Conservation (phyloP, 2,113 vertebrate species). For the Alosa alosa region DNA sequence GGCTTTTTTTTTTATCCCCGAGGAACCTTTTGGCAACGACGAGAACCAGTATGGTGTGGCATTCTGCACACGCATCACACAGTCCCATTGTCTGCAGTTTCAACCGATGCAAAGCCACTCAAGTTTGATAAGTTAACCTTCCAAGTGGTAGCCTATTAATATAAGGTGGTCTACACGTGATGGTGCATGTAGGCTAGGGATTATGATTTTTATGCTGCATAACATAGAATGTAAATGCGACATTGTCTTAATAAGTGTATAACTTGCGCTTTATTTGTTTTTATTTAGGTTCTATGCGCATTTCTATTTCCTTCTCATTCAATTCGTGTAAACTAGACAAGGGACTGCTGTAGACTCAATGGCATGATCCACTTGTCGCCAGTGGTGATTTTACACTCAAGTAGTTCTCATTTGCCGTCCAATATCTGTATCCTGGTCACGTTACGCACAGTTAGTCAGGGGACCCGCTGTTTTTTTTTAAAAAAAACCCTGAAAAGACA, state of each 20-base stretch:
- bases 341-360: neutral
- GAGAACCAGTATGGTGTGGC: constrained; percentile 46
- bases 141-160: neutral
- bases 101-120: constrained; percentile 42
- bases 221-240: neutral
- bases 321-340: neutral
- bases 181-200: neutral
- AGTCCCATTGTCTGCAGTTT: constrained; percentile 61
- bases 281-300: neutral
- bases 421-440: constrained; percentile 72
- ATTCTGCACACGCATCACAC: constrained; percentile 74
- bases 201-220: neutral
- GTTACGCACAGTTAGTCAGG: constrained; percentile 61
- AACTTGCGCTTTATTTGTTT: neutral
- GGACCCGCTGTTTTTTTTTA: constrained; percentile 50
- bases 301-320: neutral
- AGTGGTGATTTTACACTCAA: constrained; percentile 52
- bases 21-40: constrained; percentile 68
- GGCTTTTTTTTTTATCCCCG: constrained; percentile 49
- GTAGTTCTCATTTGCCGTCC: constrained; percentile 55
- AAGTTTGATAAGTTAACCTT: neutral
- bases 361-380: constrained; percentile 21
- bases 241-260: neutral
- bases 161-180: neutral
- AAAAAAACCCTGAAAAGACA: constrained; percentile 64